Evolutionary conservation across 2,888 invertebrate genomes (phyloP).

Genomic region (Choreutis nemorana): DNA sequence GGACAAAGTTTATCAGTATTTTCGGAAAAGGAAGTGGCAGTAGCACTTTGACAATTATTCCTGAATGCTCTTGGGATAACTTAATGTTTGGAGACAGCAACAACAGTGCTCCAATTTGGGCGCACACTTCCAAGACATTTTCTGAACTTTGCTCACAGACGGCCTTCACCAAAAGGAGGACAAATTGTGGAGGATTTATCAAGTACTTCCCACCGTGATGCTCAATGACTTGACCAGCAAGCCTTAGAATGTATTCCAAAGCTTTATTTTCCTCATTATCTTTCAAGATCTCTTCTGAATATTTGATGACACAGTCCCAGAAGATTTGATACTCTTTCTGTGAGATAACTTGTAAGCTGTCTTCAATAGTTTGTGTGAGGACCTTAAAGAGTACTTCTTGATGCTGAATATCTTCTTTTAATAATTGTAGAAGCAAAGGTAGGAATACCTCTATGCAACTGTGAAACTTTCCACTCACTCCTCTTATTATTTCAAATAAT

Average conservation of each 20-base stretch:
- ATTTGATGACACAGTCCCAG: slow-evolving; percentile 65
- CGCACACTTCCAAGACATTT: slow-evolving; percentile 48
- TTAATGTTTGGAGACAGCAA: slow-evolving; percentile 69
- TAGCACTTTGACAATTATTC: slow-evolving; percentile 71
- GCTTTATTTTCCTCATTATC: slow-evolving; percentile 34
- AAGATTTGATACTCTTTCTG: slow-evolving; percentile 71
- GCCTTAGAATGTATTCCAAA: slow-evolving; percentile 56
- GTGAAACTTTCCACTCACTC: slow-evolving; percentile 85
- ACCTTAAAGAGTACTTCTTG: slow-evolving; percentile 70
- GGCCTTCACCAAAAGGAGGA: slow-evolving; percentile 63
- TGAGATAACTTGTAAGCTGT: slow-evolving; percentile 69
- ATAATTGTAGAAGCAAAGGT: slow-evolving; percentile 69
- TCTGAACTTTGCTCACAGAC: slow-evolving; percentile 53
- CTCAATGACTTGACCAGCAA: slow-evolving; percentile 69
- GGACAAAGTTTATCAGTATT: slow-evolving; percentile 71
- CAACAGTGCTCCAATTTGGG: slow-evolving; percentile 66
- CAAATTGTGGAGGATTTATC: slow-evolving; percentile 65
- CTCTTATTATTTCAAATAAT: slow-evolving; percentile 87
- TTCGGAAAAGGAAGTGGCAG: slow-evolving; percentile 63
- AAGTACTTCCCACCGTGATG: slow-evolving; percentile 72
- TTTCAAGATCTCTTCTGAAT: slow-evolving; percentile 36
- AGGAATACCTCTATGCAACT: slow-evolving; percentile 79
- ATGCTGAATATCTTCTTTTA: slow-evolving; percentile 58
- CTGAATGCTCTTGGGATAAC: slow-evolving; percentile 77
- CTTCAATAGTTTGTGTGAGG: slow-evolving; percentile 69